These are phyloP conservation scores for Eueremaeus valkanovi DNA, from an alignment of 2,888 invertebrate species.

Conservation along the genomic window DNA sequence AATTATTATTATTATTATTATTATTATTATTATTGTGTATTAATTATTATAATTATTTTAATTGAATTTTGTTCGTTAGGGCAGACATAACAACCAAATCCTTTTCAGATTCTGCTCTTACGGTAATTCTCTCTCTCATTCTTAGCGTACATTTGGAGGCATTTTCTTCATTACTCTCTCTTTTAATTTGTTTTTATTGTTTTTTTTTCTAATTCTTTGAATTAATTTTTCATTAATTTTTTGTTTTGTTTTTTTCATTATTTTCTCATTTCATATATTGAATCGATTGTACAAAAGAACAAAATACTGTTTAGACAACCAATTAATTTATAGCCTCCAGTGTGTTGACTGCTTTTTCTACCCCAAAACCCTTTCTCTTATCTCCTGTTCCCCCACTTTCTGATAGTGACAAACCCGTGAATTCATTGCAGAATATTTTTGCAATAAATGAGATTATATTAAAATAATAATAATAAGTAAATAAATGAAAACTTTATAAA, in stretches of 20 bases:
- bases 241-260: not conserved
- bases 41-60: not conserved
- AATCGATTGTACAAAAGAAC: conserved; percentile 17
- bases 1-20: conserved; percentile 3
- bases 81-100: too few species aligned
- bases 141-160: not conserved
- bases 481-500: not conserved
- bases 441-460: conserved; percentile 29
- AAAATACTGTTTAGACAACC: not conserved
- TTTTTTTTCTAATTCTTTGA: not conserved
- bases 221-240: not conserved
- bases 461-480: not conserved
- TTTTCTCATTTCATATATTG: conserved; percentile 15
- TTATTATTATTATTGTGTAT: too few species aligned
- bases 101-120: not conserved
- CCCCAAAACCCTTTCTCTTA: not conserved
- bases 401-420: conserved; percentile 1
- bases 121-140: not conserved
- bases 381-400: not conserved
- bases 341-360: not conserved
- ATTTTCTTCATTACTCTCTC: not conserved
- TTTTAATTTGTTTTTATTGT: not conserved
- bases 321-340: conserved; percentile 16
- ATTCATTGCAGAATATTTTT: conserved; percentile 18
- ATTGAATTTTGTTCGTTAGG: not conserved